Evolutionary conservation across 1,140 invertebrate genomes (phyloP).

Genomic region (Cepaea nemoralis): DNA sequence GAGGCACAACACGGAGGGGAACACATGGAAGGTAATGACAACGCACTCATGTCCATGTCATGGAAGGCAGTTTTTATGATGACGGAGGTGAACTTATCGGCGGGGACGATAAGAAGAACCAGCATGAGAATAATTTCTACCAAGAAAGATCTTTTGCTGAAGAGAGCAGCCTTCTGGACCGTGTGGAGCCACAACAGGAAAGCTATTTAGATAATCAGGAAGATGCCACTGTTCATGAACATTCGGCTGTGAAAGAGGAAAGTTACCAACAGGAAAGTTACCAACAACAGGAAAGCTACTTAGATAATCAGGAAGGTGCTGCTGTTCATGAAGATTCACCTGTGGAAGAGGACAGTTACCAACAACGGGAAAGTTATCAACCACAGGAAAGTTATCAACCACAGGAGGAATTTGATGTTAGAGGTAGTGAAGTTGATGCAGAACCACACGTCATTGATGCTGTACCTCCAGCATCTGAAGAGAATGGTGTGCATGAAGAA

Average conservation of each 20-base stretch:
- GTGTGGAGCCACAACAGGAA: neutral
- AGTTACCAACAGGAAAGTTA: no score
- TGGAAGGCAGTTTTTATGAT: constrained; percentile 41
- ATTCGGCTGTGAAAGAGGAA: no score
- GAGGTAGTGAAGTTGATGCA: neutral
- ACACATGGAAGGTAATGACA: neutral
- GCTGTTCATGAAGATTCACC: no score
- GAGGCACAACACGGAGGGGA: neutral
- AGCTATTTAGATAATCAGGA: neutral
- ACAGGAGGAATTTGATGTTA: neutral
- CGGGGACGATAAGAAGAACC: constrained; percentile 4
- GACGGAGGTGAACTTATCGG: constrained; percentile 38
- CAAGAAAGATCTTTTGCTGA: neutral
- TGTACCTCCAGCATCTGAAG: neutral
- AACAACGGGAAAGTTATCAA: no score
- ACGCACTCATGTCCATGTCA: constrained; percentile 40
- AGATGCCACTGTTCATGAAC: no score
- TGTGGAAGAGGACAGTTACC: no score
- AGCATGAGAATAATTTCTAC: constrained; percentile 3
- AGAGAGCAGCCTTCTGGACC: neutral
- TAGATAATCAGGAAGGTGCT: neutral
- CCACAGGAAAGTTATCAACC: neutral
- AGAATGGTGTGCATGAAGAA: neutral
- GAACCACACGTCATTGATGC: neutral
- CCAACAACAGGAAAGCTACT: neutral